These are phyloP conservation scores for Acanthornis magna DNA, from an alignment of 2,797 vertebrate genomes.

Conservation along the genomic window DNA sequence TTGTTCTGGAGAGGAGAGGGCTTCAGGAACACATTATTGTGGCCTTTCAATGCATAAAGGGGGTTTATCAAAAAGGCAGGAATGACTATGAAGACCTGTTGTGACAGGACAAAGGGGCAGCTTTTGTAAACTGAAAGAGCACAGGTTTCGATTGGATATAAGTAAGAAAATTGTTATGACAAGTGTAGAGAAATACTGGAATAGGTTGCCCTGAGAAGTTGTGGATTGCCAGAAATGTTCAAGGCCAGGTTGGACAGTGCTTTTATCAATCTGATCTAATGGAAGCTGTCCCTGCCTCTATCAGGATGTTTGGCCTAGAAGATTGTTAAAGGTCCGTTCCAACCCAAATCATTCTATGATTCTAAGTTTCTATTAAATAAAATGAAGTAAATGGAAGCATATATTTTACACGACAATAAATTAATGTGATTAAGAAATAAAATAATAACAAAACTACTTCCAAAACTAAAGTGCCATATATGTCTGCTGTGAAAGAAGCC, in stretches of 20 bases:
- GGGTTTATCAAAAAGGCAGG: background rate
- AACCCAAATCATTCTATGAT: background rate
- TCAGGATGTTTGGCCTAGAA: background rate
- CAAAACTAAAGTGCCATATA: background rate
- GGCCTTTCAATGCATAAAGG: background rate
- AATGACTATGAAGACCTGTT: background rate
- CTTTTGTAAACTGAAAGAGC: background rate
- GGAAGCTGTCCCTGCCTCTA: background rate
- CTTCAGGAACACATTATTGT: background rate
- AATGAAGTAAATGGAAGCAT: background rate
- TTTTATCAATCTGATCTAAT: background rate
- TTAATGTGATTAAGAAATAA: background rate
- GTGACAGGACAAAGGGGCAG: background rate
- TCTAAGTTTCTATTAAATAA: background rate
- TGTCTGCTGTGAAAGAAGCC: background rate
- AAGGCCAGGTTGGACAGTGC: accelerated
- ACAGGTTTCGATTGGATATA: background rate
- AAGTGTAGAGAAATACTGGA: background rate
- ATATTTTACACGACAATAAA: background rate
- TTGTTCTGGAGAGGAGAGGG: background rate
- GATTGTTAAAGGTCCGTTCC: background rate
- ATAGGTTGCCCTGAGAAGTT: background rate
- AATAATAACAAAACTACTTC: background rate
- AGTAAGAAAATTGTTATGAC: background rate
- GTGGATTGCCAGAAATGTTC: background rate